These are phyloP conservation scores for Lottia scabra DNA, from an alignment of 2,888 invertebrate genomes.

Conservation along the genomic window DNA sequence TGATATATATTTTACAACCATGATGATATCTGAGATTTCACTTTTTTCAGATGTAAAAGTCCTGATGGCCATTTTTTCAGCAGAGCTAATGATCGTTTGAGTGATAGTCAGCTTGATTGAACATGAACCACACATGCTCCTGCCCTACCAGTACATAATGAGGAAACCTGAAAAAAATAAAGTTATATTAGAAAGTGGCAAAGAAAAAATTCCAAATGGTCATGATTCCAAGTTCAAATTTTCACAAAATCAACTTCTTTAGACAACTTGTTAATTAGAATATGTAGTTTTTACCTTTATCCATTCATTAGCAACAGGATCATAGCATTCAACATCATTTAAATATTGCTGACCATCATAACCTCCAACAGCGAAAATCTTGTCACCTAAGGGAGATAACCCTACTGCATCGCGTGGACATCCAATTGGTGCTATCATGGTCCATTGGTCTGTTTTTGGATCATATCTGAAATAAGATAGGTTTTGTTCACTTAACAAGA, in stretches of 20 bases:
- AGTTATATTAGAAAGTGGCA: too few relatives aligned
- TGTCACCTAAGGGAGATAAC: slow-evolving; percentile 86
- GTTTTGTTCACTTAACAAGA: too few relatives aligned
- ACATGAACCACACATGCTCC: slow-evolving; percentile 85
- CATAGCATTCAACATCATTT: slow-evolving; percentile 86
- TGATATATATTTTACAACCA: slow-evolving; percentile 18
- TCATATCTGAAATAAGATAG: slow-evolving; percentile 71
- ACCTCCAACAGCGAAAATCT: slow-evolving; percentile 87
- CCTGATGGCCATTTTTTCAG: slow-evolving; percentile 60
- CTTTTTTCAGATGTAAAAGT: slow-evolving; percentile 47
- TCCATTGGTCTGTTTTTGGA: slow-evolving; percentile 86
- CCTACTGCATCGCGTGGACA: slow-evolving; percentile 90
- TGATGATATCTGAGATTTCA: slow-evolving; percentile 33
- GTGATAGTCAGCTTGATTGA: slow-evolving; percentile 62
- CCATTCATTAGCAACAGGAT: slow-evolving; percentile 76
- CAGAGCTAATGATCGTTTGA: slow-evolving; percentile 55
- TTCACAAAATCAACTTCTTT: too few relatives aligned
- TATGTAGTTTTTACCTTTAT: slow-evolving; percentile 69
- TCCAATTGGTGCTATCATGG: slow-evolving; percentile 84
- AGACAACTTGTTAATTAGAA: too few relatives aligned
- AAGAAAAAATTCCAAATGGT: too few relatives aligned
- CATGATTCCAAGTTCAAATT: too few relatives aligned
- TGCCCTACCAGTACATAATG: slow-evolving; percentile 86
- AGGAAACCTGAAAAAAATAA: slow-evolving; percentile 76
- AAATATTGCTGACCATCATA: slow-evolving; percentile 92